phyloP scores from a whole-genome alignment of 2,797 vertebrate species.

The Enteromius radiatus region DNA sequence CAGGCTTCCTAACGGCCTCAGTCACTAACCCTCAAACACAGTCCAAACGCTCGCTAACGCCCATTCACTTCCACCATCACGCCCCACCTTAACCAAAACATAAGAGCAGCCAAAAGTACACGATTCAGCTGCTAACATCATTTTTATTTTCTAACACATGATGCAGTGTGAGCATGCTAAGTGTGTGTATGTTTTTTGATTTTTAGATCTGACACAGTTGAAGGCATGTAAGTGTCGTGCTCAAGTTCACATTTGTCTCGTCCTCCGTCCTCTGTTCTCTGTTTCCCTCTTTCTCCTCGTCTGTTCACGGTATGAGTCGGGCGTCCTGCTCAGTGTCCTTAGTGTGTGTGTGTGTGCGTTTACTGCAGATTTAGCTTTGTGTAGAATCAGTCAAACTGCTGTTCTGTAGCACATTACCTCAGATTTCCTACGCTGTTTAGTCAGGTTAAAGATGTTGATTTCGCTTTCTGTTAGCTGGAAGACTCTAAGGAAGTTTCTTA shows the following conservation, averaged over 20 bases:
- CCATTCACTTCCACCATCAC: constrained; percentile 9
- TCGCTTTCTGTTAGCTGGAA: neutral
- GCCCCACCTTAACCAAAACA: constrained; percentile 20
- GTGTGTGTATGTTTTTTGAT: constrained; percentile 78
- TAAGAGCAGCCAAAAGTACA: neutral
- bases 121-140: constrained; percentile 2
- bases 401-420: neutral
- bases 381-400: neutral
- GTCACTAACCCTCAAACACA: constrained; percentile 19
- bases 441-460: neutral
- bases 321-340: neutral
- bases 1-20: constrained; percentile 16
- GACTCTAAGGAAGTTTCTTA: neutral
- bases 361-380: constrained; percentile 1
- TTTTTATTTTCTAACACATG: constrained; percentile 25
- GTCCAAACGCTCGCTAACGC: neutral
- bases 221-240: constrained; percentile 90
- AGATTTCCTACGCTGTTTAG: neutral
- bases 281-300: constrained; percentile 1
- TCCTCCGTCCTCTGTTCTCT: constrained; percentile 17
- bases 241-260: constrained; percentile 43
- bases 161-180: constrained; percentile 77
- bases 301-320: constrained; percentile 6
- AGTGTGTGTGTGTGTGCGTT: neutral
- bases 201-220: constrained; percentile 88